Conservation (phyloP, 2,888 invertebrate species). For the Scaptomyza cyrtandrae region DNA sequence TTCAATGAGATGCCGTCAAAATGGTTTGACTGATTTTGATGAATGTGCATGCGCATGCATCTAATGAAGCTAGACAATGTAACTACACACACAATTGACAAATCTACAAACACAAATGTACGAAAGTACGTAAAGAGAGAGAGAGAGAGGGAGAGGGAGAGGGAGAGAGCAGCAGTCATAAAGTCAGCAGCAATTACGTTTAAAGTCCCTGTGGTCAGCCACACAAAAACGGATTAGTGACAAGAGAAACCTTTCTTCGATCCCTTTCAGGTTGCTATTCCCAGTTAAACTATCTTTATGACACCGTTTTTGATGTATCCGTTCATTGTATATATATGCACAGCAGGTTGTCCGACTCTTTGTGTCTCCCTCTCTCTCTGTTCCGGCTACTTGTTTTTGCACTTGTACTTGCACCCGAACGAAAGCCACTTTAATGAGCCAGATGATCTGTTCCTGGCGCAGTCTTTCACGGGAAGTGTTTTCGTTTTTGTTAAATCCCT, state of each 20-base stretch:
- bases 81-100: slow-evolving; percentile 14
- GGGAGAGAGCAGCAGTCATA: slow-evolving; percentile 58
- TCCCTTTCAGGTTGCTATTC: not conserved
- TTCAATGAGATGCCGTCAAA: not conserved
- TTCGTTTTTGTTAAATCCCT: slow-evolving; percentile 43
- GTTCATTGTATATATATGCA: slow-evolving; percentile 47
- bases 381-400: slow-evolving; percentile 25
- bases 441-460: slow-evolving; percentile 55
- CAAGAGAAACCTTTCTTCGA: too few relatives aligned
- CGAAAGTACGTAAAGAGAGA: slow-evolving; percentile 4
- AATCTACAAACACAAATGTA: slow-evolving; percentile 20
- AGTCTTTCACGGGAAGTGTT: slow-evolving; percentile 52
- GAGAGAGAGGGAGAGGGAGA: too few relatives aligned
- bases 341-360: slow-evolving; percentile 64
- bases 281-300: slow-evolving; percentile 37
- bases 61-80: slow-evolving; percentile 36
- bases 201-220: slow-evolving; percentile 65
- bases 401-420: slow-evolving; percentile 43
- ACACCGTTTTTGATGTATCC: slow-evolving; percentile 56
- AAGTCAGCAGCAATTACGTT: slow-evolving; percentile 76
- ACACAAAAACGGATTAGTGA: slow-evolving; percentile 44
- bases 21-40: slow-evolving; percentile 6
- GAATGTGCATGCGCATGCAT: slow-evolving; percentile 36
- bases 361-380: too few relatives aligned
- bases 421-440: slow-evolving; percentile 75